A percentile compares a stretch with the other conserved stretches of the same genome.
Evolutionary conservation across 2,797 vertebrate species (phyloP).

Genomic region (Diplodus sargus): DNA sequence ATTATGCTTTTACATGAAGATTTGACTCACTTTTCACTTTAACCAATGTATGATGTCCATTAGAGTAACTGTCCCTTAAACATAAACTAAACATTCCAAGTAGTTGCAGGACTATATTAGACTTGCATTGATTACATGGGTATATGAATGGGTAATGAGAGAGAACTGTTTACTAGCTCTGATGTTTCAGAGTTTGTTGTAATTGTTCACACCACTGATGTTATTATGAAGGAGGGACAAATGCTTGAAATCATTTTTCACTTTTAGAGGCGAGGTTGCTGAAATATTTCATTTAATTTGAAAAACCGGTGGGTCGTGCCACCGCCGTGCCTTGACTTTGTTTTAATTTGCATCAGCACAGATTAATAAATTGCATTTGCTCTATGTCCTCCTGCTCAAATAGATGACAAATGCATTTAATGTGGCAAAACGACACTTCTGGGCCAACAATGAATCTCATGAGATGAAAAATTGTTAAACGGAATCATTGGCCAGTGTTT

Average conservation of each 20-base stretch:
- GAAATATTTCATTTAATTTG: constrained; percentile 50
- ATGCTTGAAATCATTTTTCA: constrained; percentile 37
- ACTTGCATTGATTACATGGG: constrained; percentile 39
- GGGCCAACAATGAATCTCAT: constrained; percentile 67
- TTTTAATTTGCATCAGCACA: constrained; percentile 54
- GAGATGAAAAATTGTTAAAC: constrained; percentile 51
- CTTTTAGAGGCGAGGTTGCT: constrained; percentile 7
- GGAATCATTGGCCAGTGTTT: constrained; percentile 24
- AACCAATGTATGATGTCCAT: too few species aligned
- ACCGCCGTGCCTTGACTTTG: constrained; percentile 11
- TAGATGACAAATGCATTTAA: constrained; percentile 64
- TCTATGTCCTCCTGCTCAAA: constrained; percentile 47
- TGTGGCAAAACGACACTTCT: constrained; percentile 72
- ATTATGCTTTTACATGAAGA: too few species aligned
- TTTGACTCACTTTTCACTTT: too few species aligned
- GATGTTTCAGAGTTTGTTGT: constrained; percentile 49
- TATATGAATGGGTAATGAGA: constrained; percentile 43
- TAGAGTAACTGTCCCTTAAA: too few species aligned
- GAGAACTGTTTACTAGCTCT: constrained; percentile 36
- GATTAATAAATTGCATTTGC: constrained; percentile 73
- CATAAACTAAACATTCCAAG: not conserved
- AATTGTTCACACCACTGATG: constrained; percentile 37
- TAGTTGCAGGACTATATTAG: constrained; percentile 7
- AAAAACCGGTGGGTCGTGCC: constrained; percentile 31
- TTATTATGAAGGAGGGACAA: constrained; percentile 28